Base-by-base conservation (phyloP, 2,113 vertebrate genomes). In the Ifrita kowaldi region DNA sequence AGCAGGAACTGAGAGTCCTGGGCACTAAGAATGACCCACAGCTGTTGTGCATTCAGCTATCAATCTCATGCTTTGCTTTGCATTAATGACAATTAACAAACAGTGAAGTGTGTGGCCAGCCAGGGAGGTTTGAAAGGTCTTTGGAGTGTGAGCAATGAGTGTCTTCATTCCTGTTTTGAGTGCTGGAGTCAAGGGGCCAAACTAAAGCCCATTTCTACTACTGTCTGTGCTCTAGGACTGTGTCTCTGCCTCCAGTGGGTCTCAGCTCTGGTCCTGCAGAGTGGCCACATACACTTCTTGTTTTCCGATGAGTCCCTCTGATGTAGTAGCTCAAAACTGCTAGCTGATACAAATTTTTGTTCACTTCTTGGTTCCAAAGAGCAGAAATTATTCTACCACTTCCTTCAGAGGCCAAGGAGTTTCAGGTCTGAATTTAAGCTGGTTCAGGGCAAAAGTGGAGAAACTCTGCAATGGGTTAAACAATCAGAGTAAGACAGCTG, bases 121-220 rank as follows among this genome's bases (percentile, higher is more conserved):
- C 32, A 27, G 32, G 33, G n/a, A 80, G 49, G 13, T 88, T 52
- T 76, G 67, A 57, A 89, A 64, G 26, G 11, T 57, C 15, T 92
- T 52, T 64, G 24, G 9, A 16, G 14, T 0, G 2, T 23, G 37
- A 90, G 46, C 4, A 83, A 13, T 20, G 28, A 52, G 35, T 20
- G 10, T 28, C 16, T 84, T 80, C 30, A n/a, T 24, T 53, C 12
- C 13, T 65, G 8, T 35, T 94, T 73, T 37, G 68, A 74, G 78
- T 53, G 33, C 16, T 50, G 46, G n/a, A 69, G 22, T 44, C 37
- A 35, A 5, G 8, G 16, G 6, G 5, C 18, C 0, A 0, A 74
- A 44, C 11, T 80, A 46, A 74, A 46, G 14, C 14, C 19, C 11
- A 32, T 70, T 89, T 81, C 26, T 18, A n/a, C 7, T 37, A n/a